These are phyloP conservation scores for Struthidea cinerea DNA, from an alignment of 2,113 vertebrate species.

Conservation along the genomic window DNA sequence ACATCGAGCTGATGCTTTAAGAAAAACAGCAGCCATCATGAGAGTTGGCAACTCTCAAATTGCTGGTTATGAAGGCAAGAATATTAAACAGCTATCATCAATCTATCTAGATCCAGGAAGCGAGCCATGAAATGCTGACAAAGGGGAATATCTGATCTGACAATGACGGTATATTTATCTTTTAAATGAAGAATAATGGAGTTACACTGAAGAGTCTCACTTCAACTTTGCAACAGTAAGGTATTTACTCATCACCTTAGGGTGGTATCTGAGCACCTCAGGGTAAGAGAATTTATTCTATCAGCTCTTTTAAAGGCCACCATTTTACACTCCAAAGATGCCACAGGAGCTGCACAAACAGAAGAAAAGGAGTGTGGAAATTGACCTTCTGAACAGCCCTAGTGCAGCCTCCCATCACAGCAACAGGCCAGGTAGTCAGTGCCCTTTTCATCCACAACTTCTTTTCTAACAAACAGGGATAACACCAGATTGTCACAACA, in stretches of 20 bases:
- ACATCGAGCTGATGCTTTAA: background rate
- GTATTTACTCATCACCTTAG: background rate
- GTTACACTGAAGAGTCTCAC: conserved; percentile 8
- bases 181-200: conserved; percentile 65
- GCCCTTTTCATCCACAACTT: background rate
- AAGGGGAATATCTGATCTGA: conserved; percentile 54
- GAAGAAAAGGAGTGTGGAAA: background rate
- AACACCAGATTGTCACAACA: background rate
- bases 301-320: background rate
- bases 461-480: background rate
- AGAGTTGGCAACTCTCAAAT: conserved; percentile 59
- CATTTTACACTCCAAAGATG: background rate
- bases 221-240: conserved; percentile 3
- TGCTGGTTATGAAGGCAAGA: conserved; percentile 28
- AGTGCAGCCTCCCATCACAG: accelerated
- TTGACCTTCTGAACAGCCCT: background rate
- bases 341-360: background rate
- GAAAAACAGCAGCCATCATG: conserved; percentile 42
- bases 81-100: conserved; percentile 61
- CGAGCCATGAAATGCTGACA: conserved; percentile 56
- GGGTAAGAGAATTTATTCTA: background rate
- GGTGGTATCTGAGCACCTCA: background rate
- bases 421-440: background rate
- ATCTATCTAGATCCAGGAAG: conserved; percentile 43
- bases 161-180: conserved; percentile 49